A percentile compares a stretch with the other conserved stretches of the same genome.
Evolutionary conservation across 2,797 vertebrate genomes (phyloP).

Genomic region (Bradypodion pumilum): DNA sequence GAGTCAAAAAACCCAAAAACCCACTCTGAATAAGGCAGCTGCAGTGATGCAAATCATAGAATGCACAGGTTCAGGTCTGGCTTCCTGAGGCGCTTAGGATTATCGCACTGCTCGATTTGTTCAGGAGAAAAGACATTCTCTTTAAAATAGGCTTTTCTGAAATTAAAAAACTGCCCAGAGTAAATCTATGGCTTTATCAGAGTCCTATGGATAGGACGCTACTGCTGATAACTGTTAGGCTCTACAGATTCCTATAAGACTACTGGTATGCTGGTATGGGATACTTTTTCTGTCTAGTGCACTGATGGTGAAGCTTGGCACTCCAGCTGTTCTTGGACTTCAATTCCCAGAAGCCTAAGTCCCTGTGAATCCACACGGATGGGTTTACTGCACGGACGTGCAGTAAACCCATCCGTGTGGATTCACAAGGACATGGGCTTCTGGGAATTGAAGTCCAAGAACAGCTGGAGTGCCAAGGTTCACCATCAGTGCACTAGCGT

Average conservation of each 20-base stretch:
- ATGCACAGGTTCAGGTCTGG: constrained; percentile 55
- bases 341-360: too few species aligned
- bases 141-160: constrained; percentile 56
- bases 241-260: constrained; percentile 13
- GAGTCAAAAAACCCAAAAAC: constrained; percentile 32
- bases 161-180: constrained; percentile 4
- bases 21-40: constrained; percentile 55
- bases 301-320: too few species aligned
- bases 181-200: background rate
- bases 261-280: background rate
- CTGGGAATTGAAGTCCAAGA: too few species aligned
- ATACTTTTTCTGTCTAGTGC: too few species aligned
- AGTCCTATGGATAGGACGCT: constrained; percentile 17
- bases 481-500: too few species aligned
- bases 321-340: too few species aligned
- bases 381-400: too few species aligned
- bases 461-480: too few species aligned
- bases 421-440: too few species aligned
- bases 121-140: constrained; percentile 20
- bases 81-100: constrained; percentile 56
- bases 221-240: constrained; percentile 13
- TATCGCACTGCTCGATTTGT: constrained; percentile 32
- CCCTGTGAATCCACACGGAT: too few species aligned
- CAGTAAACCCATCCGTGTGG: too few species aligned
- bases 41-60: constrained; percentile 52